Base-by-base conservation (phyloP, 1,140 invertebrate genomes). In the Hyles vespertilio region DNA sequence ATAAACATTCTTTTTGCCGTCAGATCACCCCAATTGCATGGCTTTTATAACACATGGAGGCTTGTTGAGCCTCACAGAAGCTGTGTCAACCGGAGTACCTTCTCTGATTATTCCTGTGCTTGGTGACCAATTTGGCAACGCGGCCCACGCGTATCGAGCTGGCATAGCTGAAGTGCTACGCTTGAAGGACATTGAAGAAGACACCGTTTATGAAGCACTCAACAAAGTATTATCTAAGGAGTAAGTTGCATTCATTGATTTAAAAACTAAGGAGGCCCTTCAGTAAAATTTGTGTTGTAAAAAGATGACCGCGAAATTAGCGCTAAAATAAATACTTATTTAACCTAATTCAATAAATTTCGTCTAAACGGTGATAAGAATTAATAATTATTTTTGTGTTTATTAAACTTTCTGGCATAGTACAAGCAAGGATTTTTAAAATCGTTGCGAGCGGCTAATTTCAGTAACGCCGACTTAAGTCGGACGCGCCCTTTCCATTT, bases 11-110 rank as follows among this genome's bases (percentile, higher is more conserved):
- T 22, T 1, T 22, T 22, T 22, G 22, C 22, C 22, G 22, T 44
- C 68, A 81, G 82, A 70, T 10, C 85, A 89, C 64, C 72, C 67
- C 5, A 85, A 87, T 33, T 71, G 81, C 32, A 75, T 78, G 59
- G 63, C 91, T 0, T 92, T 93, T 63, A 89, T 92, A 34, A 89
- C 89, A 3, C 92, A 92, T 63, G 91, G 90, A 53, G 92, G 92
- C 4, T 66, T 90, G 8, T 79, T 91, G 9, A 89, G 91, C 40
- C 63, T 86, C n/a, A 89, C 84, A 4, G 82, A 85, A 65, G 70
- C 76, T 0, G 69, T 72, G 0, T 63, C 70, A 3, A 64, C 70
- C 45, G 82, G 81, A 1, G 77, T 88, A 2, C 83, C 81, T 0
- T 56, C 78, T 6, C 32, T 88, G 1, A 68, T 72, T 2, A 65